Conservation (phyloP, 2,888 invertebrate species). For the Caenorhabditis sulstoni region DNA sequence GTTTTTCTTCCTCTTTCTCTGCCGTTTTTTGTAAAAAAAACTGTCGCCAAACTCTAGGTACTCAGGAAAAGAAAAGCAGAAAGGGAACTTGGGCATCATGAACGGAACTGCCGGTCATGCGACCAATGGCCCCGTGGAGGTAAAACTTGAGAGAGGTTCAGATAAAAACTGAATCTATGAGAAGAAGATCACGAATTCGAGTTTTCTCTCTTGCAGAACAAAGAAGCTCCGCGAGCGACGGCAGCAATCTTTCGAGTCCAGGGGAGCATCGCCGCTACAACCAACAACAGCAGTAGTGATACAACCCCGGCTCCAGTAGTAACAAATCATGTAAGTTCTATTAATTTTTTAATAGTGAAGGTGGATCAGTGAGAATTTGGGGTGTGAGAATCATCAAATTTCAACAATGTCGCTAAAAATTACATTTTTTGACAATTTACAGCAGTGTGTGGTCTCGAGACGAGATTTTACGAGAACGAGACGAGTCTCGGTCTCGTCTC, state of each 20-base stretch:
- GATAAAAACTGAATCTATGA: not conserved
- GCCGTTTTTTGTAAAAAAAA: not conserved
- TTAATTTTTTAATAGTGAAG: too few relatives aligned
- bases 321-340: not conserved
- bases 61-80: not conserved
- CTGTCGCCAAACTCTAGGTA: not conserved
- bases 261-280: slow-evolving; percentile 39
- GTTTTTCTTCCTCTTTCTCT: not conserved
- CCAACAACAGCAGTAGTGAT: too few relatives aligned
- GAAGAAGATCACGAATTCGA: too few relatives aligned
- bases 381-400: too few relatives aligned
- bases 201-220: slow-evolving; percentile 53
- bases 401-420: too few relatives aligned
- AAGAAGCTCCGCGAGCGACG: slow-evolving; percentile 64
- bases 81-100: slow-evolving; percentile 7
- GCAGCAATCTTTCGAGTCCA: slow-evolving; percentile 67
- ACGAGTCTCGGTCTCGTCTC: too few relatives aligned
- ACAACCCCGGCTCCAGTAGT: too few relatives aligned
- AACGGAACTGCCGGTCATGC: slow-evolving; percentile 10
- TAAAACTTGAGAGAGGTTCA: not conserved
- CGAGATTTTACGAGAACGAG: too few relatives aligned
- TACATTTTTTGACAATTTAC: too few relatives aligned
- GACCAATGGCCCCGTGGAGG: not conserved
- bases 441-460: too few relatives aligned
- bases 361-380: too few relatives aligned